A percentile compares a stretch with the other conserved stretches of the same genome.
Conservation (phyloP, 2,113 vertebrate genomes). For the Setophaga petechia region DNA sequence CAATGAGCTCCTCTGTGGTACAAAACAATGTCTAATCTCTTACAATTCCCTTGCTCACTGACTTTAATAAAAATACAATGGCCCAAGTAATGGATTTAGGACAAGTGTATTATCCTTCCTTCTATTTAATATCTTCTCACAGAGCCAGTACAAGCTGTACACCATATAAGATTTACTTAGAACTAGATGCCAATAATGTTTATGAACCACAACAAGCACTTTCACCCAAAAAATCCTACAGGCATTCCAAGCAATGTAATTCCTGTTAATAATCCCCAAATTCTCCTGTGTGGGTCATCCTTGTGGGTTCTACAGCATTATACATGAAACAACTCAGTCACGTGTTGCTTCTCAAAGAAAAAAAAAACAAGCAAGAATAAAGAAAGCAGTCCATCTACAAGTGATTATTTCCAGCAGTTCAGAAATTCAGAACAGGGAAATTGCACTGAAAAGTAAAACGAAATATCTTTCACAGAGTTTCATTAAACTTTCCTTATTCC, state of each 20-base stretch:
- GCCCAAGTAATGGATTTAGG: conserved; percentile 34
- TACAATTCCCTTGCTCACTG: conserved; percentile 22
- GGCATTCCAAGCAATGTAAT: neutral
- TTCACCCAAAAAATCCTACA: neutral
- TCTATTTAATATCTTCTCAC: neutral
- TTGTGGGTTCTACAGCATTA: neutral
- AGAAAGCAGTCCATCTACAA: neutral
- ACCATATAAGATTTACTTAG: neutral
- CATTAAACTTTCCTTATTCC: neutral
- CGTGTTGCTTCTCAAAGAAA: neutral
- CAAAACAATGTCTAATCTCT: conserved; percentile 54
- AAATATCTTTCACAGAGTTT: neutral
- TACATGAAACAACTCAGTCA: neutral
- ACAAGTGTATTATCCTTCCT: conserved; percentile 17
- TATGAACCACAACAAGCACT: neutral
- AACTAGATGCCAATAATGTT: neutral
- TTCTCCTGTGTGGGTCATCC: neutral
- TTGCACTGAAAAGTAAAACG: neutral
- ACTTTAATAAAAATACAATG: conserved; percentile 56
- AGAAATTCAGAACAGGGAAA: neutral
- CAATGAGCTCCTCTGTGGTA: neutral
- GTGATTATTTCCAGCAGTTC: neutral
- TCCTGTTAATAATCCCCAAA: neutral
- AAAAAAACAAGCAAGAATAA: neutral
- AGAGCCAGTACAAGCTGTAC: neutral